A percentile compares a stretch with the other conserved stretches of the same genome.
Evolutionary conservation across 2,888 invertebrate genomes (phyloP).

Genomic region (Pollenia griseotomentosa): DNA sequence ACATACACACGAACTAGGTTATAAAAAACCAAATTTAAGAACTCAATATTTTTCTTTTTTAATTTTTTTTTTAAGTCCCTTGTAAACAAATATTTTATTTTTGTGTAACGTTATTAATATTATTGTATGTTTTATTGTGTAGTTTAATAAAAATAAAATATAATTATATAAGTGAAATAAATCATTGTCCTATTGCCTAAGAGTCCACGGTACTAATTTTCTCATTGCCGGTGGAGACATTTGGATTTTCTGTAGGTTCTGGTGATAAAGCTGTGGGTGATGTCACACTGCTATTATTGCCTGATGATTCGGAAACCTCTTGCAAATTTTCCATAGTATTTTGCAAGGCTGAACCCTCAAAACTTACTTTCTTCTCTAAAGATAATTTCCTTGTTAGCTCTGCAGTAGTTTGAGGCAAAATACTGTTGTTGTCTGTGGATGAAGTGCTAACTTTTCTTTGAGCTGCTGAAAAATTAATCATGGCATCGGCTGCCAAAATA

Average conservation of each 20-base stretch:
- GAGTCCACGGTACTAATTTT: no score
- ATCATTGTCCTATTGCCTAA: conserved; percentile 9
- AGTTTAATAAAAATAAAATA: conserved; percentile 55
- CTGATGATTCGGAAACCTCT: conserved; percentile 73
- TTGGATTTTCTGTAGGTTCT: conserved; percentile 50
- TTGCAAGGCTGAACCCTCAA: conserved; percentile 69
- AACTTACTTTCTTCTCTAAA: conserved; percentile 77
- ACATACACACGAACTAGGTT: no score
- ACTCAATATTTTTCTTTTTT: no score
- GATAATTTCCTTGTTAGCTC: conserved; percentile 58
- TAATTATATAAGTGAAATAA: conserved; percentile 30
- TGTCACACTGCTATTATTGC: conserved; percentile 63
- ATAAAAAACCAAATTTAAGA: no score
- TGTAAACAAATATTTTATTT: not conserved
- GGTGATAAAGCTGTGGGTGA: conserved; percentile 70
- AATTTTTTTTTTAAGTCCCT: not conserved
- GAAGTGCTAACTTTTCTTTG: conserved; percentile 80
- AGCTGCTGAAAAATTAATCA: conserved; percentile 80
- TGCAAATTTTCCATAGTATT: conserved; percentile 74
- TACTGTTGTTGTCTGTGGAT: conserved; percentile 74
- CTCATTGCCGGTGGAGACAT: not conserved
- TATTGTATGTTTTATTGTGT: conserved; percentile 64
- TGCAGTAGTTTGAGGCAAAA: conserved; percentile 56
- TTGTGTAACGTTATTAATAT: conserved; percentile 51
- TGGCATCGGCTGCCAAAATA: conserved; percentile 85